A percentile compares a stretch with the other conserved stretches of the same genome.
Conservation (phyloP, 2,113 vertebrate genomes). For the Pipra filicauda region DNA sequence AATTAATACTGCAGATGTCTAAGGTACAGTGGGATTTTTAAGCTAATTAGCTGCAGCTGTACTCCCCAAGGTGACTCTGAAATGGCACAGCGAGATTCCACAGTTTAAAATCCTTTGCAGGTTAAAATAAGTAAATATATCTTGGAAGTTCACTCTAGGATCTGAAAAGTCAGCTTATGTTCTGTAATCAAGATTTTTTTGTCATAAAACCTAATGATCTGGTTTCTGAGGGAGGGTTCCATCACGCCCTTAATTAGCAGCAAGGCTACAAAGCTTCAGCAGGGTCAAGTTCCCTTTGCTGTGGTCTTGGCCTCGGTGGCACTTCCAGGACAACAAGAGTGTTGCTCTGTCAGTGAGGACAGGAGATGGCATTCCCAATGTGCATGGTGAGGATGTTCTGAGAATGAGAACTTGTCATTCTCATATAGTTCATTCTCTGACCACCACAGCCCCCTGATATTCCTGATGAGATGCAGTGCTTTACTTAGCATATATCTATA, state of each 20-base stretch:
- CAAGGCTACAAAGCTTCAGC: neutral
- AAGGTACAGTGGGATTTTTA: constrained; percentile 26
- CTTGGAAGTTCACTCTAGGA: neutral
- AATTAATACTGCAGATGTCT: constrained; percentile 59
- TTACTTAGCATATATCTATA: neutral
- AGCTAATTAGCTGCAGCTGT: constrained; percentile 39
- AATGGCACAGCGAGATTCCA: neutral
- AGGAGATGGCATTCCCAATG: neutral
- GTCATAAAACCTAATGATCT: neutral
- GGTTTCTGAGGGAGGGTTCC: neutral
- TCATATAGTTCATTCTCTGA: neutral
- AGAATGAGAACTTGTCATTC: neutral
- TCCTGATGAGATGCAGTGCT: neutral
- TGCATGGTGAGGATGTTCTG: neutral
- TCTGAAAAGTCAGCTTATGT: neutral
- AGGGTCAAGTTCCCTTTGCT: neutral
- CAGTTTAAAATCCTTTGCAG: neutral
- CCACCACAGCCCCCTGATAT: neutral
- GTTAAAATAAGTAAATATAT: neutral
- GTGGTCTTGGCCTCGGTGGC: neutral
- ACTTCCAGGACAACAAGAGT: neutral
- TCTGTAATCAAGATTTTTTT: neutral
- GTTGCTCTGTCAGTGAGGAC: neutral
- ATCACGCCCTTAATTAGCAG: neutral
- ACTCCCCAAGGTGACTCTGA: neutral